Evolutionary conservation across 1,140 invertebrate genomes (phyloP), one percentile per base, ranked within the genome.

Genomic region (Zaprionus lachaisei): DNA sequence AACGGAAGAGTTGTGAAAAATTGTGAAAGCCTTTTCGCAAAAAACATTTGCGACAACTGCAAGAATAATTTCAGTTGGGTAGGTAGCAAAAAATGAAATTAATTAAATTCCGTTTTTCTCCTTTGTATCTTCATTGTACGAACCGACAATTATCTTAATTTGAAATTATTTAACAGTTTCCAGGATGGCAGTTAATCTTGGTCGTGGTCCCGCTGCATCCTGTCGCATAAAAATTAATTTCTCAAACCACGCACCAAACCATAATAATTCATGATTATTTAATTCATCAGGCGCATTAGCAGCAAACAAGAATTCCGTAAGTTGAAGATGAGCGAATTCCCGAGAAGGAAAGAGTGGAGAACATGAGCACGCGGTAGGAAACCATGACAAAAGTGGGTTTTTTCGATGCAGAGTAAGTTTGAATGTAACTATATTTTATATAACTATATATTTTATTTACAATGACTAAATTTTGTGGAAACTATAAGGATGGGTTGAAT

Each of bases 191-290:
- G 55, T 24, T 58, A 44, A 28, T 37, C 24, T 15, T 31, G 24
- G 14, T 7, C 24, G 34, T n/a, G 70, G 31, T 7, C 6, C 5
- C 41, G 41, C n/a, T 44, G 31, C 31, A 75, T 64, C 77, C 77
- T 63, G 37, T 37, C 9, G 31, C 41, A 44, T 44, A 44, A 67
- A 73, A 68, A 22, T 82, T 82, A 75, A 72, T 72, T 72, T 66
- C 70, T 47, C 66, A 49, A 4, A 49, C 20, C 47, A 58, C 20
- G 60, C 51, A 15, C 66, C 83, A 78, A 68, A 69, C 67, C 65
- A 76, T 55, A 85, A 86, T 85, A 86, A 85, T 79, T 79, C 64
- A 64, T 80, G 54, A 83, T 85, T 64, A 77, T 79, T 85, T 77
- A 70, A 77, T 72, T 71, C 55, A 66, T 55, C 55, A 78, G 55